These are phyloP conservation scores for Copsychus sechellarum DNA, from an alignment of 2,113 vertebrate species.

Conservation along the genomic window DNA sequence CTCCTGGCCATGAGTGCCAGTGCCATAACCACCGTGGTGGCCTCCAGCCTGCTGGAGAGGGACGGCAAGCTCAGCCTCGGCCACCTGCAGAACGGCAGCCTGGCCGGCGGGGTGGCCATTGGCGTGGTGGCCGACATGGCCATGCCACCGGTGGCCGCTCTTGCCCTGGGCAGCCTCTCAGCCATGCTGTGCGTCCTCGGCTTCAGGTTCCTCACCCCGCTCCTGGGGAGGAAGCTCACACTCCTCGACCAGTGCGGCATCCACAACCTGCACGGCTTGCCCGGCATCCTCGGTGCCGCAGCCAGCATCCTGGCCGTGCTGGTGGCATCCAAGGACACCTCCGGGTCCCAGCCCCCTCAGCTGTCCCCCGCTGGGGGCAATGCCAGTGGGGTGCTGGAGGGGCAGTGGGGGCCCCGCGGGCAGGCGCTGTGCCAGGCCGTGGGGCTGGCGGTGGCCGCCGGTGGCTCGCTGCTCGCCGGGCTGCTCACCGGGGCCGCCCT, in stretches of 20 bases:
- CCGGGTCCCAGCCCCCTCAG: conserved; percentile 68
- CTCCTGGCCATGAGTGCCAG: conserved; percentile 78
- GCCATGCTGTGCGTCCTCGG: conserved; percentile 77
- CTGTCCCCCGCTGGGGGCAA: conserved; percentile 54
- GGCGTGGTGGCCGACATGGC: conserved; percentile 80
- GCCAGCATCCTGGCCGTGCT: conserved; percentile 76
- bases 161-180: conserved; percentile 78
- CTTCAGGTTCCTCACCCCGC: conserved; percentile 79
- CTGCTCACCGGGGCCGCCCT: conserved; percentile 71
- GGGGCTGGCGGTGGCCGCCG: conserved; percentile 71
- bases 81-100: conserved; percentile 84
- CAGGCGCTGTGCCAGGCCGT: conserved; percentile 77
- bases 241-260: conserved; percentile 85
- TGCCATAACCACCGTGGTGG: conserved; percentile 70
- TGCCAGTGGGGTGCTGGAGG: background rate
- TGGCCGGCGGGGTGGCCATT: conserved; percentile 82
- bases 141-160: conserved; percentile 72
- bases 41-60: conserved; percentile 76
- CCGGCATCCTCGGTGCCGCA: conserved; percentile 75
- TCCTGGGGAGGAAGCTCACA: conserved; percentile 61
- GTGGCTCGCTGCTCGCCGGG: conserved; percentile 67
- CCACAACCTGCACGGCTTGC: conserved; percentile 84
- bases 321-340: conserved; percentile 56
- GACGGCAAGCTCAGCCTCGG: conserved; percentile 75
- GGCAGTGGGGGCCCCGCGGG: background rate